Conservation (phyloP, 1,140 invertebrate species). For the Pogonus chalceus region DNA sequence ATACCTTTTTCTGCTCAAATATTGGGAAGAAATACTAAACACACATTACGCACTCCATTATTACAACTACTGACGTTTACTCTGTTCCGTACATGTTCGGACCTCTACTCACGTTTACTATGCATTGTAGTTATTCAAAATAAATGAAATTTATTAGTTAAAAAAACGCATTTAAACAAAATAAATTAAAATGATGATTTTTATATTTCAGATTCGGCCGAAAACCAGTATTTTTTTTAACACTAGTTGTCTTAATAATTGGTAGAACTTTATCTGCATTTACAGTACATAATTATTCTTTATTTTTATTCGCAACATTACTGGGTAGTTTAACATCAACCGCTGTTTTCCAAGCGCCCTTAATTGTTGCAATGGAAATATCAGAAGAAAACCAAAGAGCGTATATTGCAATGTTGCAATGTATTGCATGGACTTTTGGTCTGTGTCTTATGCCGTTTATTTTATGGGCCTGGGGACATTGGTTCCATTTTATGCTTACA, state of each 20-base stretch:
- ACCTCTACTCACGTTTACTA: too few species aligned
- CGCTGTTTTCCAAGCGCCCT: slow-evolving; percentile 39
- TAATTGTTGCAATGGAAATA: slow-evolving; percentile 41
- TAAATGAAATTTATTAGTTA: too few species aligned
- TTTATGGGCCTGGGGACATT: slow-evolving; percentile 45
- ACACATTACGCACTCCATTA: too few species aligned
- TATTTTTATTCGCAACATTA: slow-evolving; percentile 37
- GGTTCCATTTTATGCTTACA: slow-evolving; percentile 37
- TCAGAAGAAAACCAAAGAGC: slow-evolving; percentile 32
- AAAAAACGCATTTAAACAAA: slow-evolving; percentile 10
- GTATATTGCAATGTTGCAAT: slow-evolving; percentile 37
- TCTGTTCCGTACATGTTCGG: too few species aligned
- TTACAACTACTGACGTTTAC: too few species aligned
- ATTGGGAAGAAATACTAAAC: too few species aligned
- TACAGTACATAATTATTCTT: slow-evolving; percentile 33
- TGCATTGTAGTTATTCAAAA: too few species aligned
- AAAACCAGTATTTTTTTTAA: slow-evolving; percentile 37
- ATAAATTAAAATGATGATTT: slow-evolving; percentile 25
- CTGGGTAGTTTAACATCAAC: slow-evolving; percentile 35
- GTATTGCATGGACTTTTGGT: slow-evolving; percentile 40
- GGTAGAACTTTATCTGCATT: slow-evolving; percentile 36
- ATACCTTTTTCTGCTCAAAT: too few species aligned
- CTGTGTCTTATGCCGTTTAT: slow-evolving; percentile 43
- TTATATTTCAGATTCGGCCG: slow-evolving; percentile 38
- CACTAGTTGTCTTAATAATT: slow-evolving; percentile 33